Evolutionary conservation across 2,113 vertebrate species (phyloP).

Genomic region (Pelecanus crispus): DNA sequence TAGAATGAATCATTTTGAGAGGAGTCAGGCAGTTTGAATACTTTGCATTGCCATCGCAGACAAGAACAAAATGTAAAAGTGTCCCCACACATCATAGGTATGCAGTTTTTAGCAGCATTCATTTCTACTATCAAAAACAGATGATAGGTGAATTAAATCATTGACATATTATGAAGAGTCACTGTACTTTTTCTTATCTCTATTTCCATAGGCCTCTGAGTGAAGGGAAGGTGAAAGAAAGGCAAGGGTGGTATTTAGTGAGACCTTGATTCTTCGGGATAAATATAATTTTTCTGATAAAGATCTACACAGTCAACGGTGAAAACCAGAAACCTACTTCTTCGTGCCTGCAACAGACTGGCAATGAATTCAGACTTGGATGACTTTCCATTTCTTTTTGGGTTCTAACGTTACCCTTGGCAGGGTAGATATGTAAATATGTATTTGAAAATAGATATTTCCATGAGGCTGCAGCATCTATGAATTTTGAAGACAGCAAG

Average conservation of each 20-base stretch:
- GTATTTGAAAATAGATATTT: conserved; percentile 1
- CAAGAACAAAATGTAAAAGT: neutral
- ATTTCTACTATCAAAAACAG: neutral
- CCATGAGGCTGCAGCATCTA: neutral
- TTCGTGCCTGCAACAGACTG: neutral
- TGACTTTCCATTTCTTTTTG: neutral
- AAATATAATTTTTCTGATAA: neutral
- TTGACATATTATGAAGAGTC: neutral
- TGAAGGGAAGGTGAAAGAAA: neutral
- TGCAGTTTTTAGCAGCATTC: neutral
- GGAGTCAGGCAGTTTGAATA: neutral
- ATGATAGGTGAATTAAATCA: neutral
- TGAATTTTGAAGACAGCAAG: neutral
- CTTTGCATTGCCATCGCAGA: neutral
- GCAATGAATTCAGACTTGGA: neutral
- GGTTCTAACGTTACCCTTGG: neutral
- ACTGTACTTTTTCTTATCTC: neutral
- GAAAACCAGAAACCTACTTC: neutral
- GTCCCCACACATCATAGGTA: neutral
- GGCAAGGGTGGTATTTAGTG: neutral
- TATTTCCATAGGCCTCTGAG: neutral
- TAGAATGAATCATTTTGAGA: neutral
- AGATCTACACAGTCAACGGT: neutral
- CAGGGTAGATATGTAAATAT: neutral
- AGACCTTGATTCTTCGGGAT: neutral